phyloP scores from a whole-genome alignment of 2,113 vertebrate genomes.

The Sprattus sprattus region DNA sequence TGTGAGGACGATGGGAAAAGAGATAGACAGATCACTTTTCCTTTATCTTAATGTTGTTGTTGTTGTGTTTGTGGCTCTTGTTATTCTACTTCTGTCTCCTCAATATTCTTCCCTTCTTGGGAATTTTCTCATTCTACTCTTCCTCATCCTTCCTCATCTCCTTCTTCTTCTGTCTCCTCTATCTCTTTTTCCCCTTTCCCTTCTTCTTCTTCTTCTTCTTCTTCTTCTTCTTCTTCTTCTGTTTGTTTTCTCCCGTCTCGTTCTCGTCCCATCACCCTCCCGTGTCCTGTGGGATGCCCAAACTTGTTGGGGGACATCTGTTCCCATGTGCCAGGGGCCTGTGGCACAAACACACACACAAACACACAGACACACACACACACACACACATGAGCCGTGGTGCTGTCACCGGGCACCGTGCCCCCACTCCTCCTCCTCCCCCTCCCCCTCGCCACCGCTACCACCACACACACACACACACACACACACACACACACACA shows the following conservation, averaged over 20 bases:
- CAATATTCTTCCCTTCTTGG: not conserved
- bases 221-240: not conserved
- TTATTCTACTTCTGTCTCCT: not conserved
- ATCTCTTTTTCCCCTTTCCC: not conserved
- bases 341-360: no score
- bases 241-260: no score
- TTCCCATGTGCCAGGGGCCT: constrained; percentile 50
- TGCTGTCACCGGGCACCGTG: no score
- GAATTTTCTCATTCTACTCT: not conserved
- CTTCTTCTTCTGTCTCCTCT: not conserved
- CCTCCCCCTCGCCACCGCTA: not conserved
- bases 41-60: not conserved
- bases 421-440: not conserved
- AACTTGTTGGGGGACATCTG: constrained; percentile 39
- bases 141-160: not conserved
- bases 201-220: not conserved
- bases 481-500: no score
- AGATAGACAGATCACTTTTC: not conserved
- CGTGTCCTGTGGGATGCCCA: not conserved
- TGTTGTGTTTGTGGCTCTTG: not conserved
- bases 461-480: no score
- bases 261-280: no score
- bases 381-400: constrained; percentile 23
- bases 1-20: not conserved
- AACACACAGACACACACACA: no score